Evolutionary conservation across 2,888 invertebrate species (phyloP).

Genomic region (Thymelicus sylvestris): DNA sequence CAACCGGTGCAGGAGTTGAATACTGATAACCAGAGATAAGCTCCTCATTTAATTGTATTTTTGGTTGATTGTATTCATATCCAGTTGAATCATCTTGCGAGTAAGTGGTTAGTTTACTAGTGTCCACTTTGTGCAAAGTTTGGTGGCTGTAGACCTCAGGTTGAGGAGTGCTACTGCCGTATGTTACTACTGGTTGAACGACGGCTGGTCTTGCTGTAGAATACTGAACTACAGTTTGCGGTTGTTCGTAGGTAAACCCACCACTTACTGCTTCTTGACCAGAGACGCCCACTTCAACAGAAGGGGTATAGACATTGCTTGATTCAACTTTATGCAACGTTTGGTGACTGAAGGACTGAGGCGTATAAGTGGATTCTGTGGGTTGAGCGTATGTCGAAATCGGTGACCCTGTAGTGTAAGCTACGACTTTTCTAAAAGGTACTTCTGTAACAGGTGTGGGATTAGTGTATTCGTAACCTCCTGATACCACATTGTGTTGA

Average conservation of each 20-base stretch:
- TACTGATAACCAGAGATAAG: slow-evolving; percentile 41
- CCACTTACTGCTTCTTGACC: slow-evolving; percentile 4
- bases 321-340: slow-evolving; percentile 63
- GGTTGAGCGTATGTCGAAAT: slow-evolving; percentile 57
- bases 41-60: slow-evolving; percentile 43
- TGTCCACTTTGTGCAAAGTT: slow-evolving; percentile 64
- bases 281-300: slow-evolving; percentile 7
- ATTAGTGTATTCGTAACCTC: slow-evolving; percentile 64
- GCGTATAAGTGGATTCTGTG: slow-evolving; percentile 46
- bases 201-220: slow-evolving; percentile 58
- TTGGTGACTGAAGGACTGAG: slow-evolving; percentile 48
- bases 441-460: slow-evolving; percentile 67
- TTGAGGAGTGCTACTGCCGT: slow-evolving; percentile 57
- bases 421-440: slow-evolving; percentile 71
- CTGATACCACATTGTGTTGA: slow-evolving; percentile 61
- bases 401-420: slow-evolving; percentile 72
- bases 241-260: slow-evolving; percentile 48
- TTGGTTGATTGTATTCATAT: slow-evolving; percentile 59
- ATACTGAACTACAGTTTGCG: slow-evolving; percentile 46
- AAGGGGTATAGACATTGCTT: slow-evolving; percentile 31
- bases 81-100: slow-evolving; percentile 56
- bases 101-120: slow-evolving; percentile 54
- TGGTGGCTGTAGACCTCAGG: slow-evolving; percentile 66
- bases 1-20: slow-evolving; percentile 41
- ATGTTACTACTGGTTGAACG: slow-evolving; percentile 53